Percentiles rank a stretch among this genome's conserved stretches.
Conservation (phyloP, 2,113 vertebrate species). For the Indri indri region DNA sequence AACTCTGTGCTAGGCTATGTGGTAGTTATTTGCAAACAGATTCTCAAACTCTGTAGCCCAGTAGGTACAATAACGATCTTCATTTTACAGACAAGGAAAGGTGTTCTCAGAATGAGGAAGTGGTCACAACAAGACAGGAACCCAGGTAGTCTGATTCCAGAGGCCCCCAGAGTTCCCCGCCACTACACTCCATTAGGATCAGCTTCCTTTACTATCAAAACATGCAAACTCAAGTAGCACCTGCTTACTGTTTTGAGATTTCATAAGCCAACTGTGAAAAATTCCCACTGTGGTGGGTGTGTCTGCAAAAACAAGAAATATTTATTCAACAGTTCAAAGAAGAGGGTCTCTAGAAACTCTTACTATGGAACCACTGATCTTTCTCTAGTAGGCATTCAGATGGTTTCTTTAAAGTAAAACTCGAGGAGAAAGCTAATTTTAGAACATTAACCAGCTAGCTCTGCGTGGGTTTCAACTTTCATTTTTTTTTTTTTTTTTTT, state of each 20-base stretch:
- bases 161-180: neutral
- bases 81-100: neutral
- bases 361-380: constrained; percentile 27
- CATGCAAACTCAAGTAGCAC: neutral
- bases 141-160: neutral
- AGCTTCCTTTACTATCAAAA: constrained; percentile 15
- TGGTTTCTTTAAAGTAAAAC: constrained; percentile 55
- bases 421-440: constrained; percentile 63
- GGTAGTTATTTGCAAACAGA: neutral
- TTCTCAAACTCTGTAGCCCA: neutral
- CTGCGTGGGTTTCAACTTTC: constrained; percentile 43
- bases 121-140: neutral
- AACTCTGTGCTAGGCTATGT: neutral
- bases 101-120: neutral
- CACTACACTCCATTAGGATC: neutral
- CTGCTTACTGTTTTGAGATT: neutral
- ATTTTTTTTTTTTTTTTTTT: constrained; percentile 20
- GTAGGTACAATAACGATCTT: neutral
- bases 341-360: neutral
- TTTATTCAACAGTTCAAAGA: neutral
- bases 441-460: constrained; percentile 52
- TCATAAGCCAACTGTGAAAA: neutral
- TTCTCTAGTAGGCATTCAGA: neutral
- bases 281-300: neutral
- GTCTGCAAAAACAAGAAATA: neutral